A percentile compares a stretch with the other conserved stretches of the same genome.
phyloP scores from a whole-genome alignment of 2,113 vertebrate species.

The Corapipo altera region DNA sequence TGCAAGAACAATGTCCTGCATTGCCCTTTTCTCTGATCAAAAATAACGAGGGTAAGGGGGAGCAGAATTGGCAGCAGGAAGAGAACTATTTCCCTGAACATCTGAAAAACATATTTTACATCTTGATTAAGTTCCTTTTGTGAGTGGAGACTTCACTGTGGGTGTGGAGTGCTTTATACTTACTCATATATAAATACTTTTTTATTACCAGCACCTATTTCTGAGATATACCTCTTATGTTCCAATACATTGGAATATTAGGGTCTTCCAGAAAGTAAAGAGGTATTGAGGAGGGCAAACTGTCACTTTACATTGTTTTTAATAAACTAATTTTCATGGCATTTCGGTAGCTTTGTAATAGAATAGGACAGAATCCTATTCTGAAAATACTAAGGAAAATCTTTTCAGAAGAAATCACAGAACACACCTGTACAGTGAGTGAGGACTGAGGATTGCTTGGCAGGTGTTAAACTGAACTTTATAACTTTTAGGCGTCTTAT shows the following conservation, averaged over 20 bases:
- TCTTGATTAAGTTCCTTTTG: background rate
- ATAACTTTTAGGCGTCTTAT: conserved; percentile 86
- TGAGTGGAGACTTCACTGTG: background rate
- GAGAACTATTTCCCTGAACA: background rate
- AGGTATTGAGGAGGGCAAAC: background rate
- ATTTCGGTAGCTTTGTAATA: background rate
- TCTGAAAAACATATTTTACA: background rate
- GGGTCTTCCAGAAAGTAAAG: background rate
- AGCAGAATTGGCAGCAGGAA: background rate
- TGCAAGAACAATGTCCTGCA: background rate
- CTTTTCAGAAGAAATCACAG: background rate
- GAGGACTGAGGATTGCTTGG: background rate
- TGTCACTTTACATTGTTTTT: background rate
- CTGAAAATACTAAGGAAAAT: background rate
- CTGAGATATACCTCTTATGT: background rate
- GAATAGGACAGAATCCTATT: background rate
- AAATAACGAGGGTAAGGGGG: background rate
- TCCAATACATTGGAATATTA: background rate
- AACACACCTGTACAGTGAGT: background rate
- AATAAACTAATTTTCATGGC: background rate
- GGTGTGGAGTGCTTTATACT: background rate
- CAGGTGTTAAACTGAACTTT: background rate
- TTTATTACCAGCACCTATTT: background rate
- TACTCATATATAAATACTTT: background rate
- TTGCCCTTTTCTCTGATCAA: background rate